Percentiles rank a stretch among this genome's conserved stretches.
Conservation (phyloP, 2,888 invertebrate genomes). For the Nymphalis urticae region DNA sequence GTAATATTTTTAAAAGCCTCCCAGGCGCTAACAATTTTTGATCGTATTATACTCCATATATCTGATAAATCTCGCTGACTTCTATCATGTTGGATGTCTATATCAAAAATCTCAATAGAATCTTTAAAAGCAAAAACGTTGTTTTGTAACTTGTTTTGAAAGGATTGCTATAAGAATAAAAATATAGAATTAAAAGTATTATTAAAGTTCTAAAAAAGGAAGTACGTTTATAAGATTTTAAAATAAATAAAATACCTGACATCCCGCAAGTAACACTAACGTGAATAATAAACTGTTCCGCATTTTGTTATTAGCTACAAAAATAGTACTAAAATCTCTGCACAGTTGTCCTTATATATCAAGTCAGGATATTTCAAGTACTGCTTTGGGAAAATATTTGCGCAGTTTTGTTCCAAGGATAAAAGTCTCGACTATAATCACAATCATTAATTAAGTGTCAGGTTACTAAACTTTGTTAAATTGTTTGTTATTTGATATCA, state of each 20-base stretch:
- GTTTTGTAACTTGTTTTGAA: constrained; percentile 5
- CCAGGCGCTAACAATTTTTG: constrained; percentile 48
- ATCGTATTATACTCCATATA: constrained; percentile 50
- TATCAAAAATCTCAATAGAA: neutral
- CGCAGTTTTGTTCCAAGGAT: constrained; percentile 1
- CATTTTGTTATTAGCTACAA: constrained; percentile 12
- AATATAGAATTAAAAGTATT: neutral
- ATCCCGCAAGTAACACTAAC: constrained; percentile 2
- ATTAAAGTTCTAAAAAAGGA: neutral
- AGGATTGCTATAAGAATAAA: constrained; percentile 7
- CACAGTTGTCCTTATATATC: constrained; percentile 11
- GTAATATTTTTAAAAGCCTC: constrained; percentile 49
- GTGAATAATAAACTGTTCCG: constrained; percentile 6
- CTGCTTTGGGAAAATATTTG: constrained; percentile 9
- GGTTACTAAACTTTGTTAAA: constrained; percentile 17
- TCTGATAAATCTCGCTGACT: constrained; percentile 1
- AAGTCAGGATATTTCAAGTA: constrained; percentile 12
- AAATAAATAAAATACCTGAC: constrained; percentile 9
- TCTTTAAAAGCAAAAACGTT: neutral
- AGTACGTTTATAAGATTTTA: neutral
- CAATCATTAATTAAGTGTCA: constrained; percentile 7
- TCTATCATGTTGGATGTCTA: neutral
- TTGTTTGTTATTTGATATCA: constrained; percentile 8
- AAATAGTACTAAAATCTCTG: neutral
- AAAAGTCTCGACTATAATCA: constrained; percentile 8